Base-by-base conservation (phyloP, 2,797 vertebrate genomes). In the Eremophila alpestris region DNA sequence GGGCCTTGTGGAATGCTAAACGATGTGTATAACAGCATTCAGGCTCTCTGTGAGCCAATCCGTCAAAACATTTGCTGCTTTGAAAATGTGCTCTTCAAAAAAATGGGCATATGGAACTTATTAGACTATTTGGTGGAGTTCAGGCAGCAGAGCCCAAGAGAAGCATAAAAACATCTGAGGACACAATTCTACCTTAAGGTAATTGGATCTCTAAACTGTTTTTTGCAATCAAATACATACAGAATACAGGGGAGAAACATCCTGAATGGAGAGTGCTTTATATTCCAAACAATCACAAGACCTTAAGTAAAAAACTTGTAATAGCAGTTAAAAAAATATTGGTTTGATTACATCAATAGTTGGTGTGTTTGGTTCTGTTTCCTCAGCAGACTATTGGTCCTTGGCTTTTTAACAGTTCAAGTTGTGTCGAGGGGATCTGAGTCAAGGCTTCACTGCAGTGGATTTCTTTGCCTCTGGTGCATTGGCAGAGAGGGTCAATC, bases 1-100 rank as follows among this genome's bases (percentile, higher is more conserved):
- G 97, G 96, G 98, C 98, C 98, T 98, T 98, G 98, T 98, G 98
- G 98, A 98, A 98, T 98, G 98, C 97, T 98, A 98, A 98, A 98
- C 91, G 97, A 98, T 97, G 98, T 98, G 98, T 98, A 97, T 97
- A 98, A 98, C 97, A 97, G 97, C 96, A 97, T 98, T 98, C 97
- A 94, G 89, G 94, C 97, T 94, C 97, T 98, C 97, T 18, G 75
- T 94, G 96, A 98, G 97, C 97, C 97, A 97, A 98, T 98, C 98
- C 97, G 71, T 98, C 97, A 98, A 98, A 98, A 98, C 97, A 98
- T 98, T 98, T 97, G 95, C 96, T 96, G 96, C 97, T 98, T 98
- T 98, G 98, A 98, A 98, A 98, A 97, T 97, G 93, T 96, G 97
- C 95, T 97, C 98, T 98, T 97, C 96, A 97, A 98, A 98, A 98